These are phyloP conservation scores for Nephila pilipes DNA, from an alignment of 1,140 invertebrate species.

Conservation along the genomic window DNA sequence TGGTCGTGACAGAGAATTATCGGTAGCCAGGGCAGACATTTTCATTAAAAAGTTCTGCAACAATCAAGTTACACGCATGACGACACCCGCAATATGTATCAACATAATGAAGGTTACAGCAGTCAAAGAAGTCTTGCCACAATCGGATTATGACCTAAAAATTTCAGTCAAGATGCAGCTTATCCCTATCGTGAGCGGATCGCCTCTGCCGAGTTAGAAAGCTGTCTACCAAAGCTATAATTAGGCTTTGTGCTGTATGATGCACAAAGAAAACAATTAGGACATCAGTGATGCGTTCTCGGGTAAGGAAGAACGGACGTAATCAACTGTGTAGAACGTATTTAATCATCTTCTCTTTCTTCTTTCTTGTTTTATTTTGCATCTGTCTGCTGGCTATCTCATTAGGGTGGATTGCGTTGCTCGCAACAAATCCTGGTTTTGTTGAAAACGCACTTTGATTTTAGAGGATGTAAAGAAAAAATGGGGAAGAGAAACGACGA, in stretches of 20 bases:
- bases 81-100: slow-evolving; percentile 9
- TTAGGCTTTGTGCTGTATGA: slow-evolving; percentile 65
- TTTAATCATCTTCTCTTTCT: slow-evolving; percentile 56
- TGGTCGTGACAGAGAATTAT: background rate
- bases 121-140: slow-evolving; percentile 5
- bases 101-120: slow-evolving; percentile 23
- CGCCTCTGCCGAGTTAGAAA: slow-evolving; percentile 15
- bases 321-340: slow-evolving; percentile 61
- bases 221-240: slow-evolving; percentile 52
- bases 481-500: background rate
- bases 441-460: slow-evolving; percentile 48
- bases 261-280: slow-evolving; percentile 48
- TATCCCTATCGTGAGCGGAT: slow-evolving; percentile 46
- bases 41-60: background rate
- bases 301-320: slow-evolving; percentile 36
- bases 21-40: background rate
- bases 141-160: slow-evolving; percentile 49
- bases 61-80: background rate
- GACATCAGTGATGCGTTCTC: slow-evolving; percentile 48
- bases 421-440: slow-evolving; percentile 43
- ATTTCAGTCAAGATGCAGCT: slow-evolving; percentile 13
- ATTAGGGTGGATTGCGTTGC: slow-evolving; percentile 49
- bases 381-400: slow-evolving; percentile 45
- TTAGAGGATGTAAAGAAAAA: slow-evolving; percentile 4
- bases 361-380: slow-evolving; percentile 34